Percentiles rank a stretch among this genome's conserved stretches.
Evolutionary conservation across 2,797 vertebrate species (phyloP).

Genomic region (Discoglossus pictus): DNA sequence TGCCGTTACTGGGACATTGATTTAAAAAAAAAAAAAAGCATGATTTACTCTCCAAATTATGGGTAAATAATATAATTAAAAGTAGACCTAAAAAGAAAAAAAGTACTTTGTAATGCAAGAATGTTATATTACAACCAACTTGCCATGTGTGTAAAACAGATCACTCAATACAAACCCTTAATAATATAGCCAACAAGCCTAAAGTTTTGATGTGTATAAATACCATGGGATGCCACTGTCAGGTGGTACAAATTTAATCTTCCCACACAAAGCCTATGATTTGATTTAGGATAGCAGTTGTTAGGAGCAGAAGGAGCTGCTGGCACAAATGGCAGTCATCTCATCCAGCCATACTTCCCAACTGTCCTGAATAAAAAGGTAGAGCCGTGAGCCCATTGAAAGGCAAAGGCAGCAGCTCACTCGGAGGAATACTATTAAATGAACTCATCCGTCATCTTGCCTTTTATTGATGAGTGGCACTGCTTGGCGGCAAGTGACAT

Average conservation of each 20-base stretch:
- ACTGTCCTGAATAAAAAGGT: constrained; percentile 62
- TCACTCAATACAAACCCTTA: constrained; percentile 2
- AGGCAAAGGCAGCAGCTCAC: constrained; percentile 79
- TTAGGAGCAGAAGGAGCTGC: constrained; percentile 71
- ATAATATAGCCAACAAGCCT: constrained; percentile 18
- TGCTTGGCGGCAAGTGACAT: constrained; percentile 90
- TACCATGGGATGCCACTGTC: neutral
- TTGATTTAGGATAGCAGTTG: constrained; percentile 73
- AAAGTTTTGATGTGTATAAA: neutral
- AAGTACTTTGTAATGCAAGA: neutral
- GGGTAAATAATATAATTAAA: neutral
- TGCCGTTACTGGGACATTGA: no score
- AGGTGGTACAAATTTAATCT: constrained; percentile 55
- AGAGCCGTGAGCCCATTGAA: constrained; percentile 61
- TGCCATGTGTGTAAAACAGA: neutral
- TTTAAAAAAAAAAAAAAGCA: no score
- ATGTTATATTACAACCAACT: constrained; percentile 4
- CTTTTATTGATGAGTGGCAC: constrained; percentile 97
- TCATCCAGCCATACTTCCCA: constrained; percentile 64
- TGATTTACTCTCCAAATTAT: no score
- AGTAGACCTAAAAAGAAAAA: neutral
- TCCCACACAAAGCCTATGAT: constrained; percentile 52
- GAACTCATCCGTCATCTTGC: constrained; percentile 99
- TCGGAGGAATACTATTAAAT: constrained; percentile 97
- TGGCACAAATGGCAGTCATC: constrained; percentile 58